Base-by-base conservation (phyloP, 2,888 invertebrate genomes). In the Pyrgus malvae region DNA sequence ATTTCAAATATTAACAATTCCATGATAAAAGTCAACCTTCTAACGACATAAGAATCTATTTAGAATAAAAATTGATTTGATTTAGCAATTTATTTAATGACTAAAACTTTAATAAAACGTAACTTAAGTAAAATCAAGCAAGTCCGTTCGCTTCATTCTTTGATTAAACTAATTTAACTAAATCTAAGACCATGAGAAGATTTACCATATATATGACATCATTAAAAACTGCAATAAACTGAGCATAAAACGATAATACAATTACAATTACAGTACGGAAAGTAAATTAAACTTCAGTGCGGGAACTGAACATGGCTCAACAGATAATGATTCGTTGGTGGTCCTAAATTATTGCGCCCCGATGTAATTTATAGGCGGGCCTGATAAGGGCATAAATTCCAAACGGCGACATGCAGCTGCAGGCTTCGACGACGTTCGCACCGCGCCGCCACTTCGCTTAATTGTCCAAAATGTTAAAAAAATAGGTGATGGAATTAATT, bases 281-380 rank as follows among this genome's bases (percentile, higher is more conserved):
- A 85, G 78, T 81, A 80, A 87, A 88, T 86, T 84, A 84, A 84
- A 79, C 72, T 74, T 74, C 76, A 65, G 67, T 60, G 72, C 59
- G 56, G 67, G 61, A 61, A 65, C 64, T 73, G 68, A 67, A 71
- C 67, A 65, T 69, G 67, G 69, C 83, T 75, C 88, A 85, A 87
- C 81, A 86, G 85, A 89, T 83, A 89, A 89, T 87, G 87, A 89
- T 88, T 85, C 89, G 86, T 86, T 80, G 78, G 86, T 82, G 81
- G 81, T 81, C 83, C 88, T 87, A 88, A 89, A 88, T 89, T 89
- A 90, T 88, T 84, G 83, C 84, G 69, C 77, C 75, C 76, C 74
- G 72, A 65, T 78, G 84, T 86, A 88, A 90, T 90, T 89, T 90
- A 89, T 86, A 83, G 78, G 72, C 79, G 67, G 66, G 81, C 64